These are phyloP conservation scores for Sinocyclocheilus anshuiensis DNA, from an alignment of 2,113 vertebrate species.

Conservation along the genomic window DNA sequence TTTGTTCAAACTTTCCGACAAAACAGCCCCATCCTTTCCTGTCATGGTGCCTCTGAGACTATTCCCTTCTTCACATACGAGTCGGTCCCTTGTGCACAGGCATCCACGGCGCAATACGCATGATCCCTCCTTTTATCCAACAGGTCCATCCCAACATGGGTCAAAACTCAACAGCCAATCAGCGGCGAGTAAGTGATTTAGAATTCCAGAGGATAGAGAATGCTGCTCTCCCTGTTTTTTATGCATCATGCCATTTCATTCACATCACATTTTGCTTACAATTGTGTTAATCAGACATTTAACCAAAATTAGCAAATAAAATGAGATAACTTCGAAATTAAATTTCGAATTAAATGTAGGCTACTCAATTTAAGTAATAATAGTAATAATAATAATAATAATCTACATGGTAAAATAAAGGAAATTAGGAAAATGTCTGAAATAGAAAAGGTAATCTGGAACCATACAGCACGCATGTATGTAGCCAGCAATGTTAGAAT, in stretches of 20 bases:
- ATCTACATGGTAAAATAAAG: not conserved
- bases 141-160: slow-evolving; percentile 91
- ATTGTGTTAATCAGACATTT: slow-evolving; percentile 1
- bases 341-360: not conserved
- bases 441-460: not conserved
- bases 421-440: not conserved
- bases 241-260: slow-evolving; percentile 48
- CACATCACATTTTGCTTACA: not conserved
- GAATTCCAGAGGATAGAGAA: slow-evolving; percentile 85
- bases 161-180: slow-evolving; percentile 92
- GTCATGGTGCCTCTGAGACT: slow-evolving; percentile 80
- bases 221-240: slow-evolving; percentile 64
- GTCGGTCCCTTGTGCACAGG: slow-evolving; percentile 87
- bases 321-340: not conserved
- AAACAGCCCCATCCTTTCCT: slow-evolving; percentile 86
- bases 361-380: not conserved
- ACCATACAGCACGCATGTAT: not conserved
- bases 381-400: not conserved
- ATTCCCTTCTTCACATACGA: slow-evolving; percentile 58
- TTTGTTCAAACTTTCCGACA: slow-evolving; percentile 80
- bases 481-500: not conserved
- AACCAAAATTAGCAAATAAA: slow-evolving; percentile 5
- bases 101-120: slow-evolving; percentile 81
- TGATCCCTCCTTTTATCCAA: slow-evolving; percentile 94
- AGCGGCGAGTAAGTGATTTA: slow-evolving; percentile 74